These are phyloP conservation scores for Vollenhovia emeryi DNA, from an alignment of 1,140 invertebrate genomes.

Conservation along the genomic window DNA sequence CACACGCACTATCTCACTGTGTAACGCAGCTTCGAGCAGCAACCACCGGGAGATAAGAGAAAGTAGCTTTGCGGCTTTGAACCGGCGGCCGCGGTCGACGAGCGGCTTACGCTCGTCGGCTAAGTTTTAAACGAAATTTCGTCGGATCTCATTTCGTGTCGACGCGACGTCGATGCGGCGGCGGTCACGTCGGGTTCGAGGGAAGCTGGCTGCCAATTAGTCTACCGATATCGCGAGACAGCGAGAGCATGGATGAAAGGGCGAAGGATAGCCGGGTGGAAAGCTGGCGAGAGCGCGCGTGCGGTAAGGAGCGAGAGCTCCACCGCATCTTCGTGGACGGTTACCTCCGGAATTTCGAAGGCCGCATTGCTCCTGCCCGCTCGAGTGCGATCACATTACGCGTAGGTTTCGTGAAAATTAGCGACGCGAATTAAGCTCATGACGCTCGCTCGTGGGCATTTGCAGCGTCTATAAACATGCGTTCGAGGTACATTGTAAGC, in stretches of 20 bases:
- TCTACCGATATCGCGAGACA: slow-evolving; percentile 62
- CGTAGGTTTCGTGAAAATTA: slow-evolving; percentile 69
- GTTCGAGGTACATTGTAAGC: not conserved
- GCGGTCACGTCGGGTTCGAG: slow-evolving; percentile 30
- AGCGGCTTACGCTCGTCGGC: slow-evolving; percentile 51
- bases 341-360: slow-evolving; percentile 60
- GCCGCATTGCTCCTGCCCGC: slow-evolving; percentile 62
- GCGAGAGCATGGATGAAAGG: slow-evolving; percentile 32
- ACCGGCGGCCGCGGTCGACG: slow-evolving; percentile 44
- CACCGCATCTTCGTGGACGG: slow-evolving; percentile 44
- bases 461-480: not conserved
- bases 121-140: slow-evolving; percentile 80
- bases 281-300: not conserved
- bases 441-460: not conserved
- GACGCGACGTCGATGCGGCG: slow-evolving; percentile 62
- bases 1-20: slow-evolving; percentile 35
- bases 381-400: slow-evolving; percentile 66
- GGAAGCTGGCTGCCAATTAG: slow-evolving; percentile 66
- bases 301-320: not conserved
- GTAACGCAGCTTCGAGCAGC: slow-evolving; percentile 76
- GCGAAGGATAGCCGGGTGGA: slow-evolving; percentile 9
- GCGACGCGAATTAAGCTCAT: slow-evolving; percentile 59
- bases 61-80: slow-evolving; percentile 77
- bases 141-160: slow-evolving; percentile 75
- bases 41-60: slow-evolving; percentile 69